These are phyloP conservation scores for Drosophila sordidula DNA, from an alignment of 2,888 invertebrate genomes.

Conservation along the genomic window DNA sequence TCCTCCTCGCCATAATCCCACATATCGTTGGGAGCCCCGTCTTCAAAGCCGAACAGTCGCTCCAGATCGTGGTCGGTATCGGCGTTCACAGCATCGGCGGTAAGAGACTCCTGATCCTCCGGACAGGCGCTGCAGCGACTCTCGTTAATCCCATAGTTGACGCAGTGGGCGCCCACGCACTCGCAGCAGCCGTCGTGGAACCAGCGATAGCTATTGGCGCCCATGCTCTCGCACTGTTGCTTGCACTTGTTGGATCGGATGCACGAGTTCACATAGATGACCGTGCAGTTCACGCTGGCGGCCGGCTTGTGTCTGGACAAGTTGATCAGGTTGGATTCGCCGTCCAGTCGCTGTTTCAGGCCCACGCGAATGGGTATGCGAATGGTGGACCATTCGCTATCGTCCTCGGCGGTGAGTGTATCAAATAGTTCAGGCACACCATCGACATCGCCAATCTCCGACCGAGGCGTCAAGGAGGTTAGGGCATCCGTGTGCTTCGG, in stretches of 20 bases:
- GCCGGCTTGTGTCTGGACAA: conserved; percentile 34
- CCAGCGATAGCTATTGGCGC: conserved; percentile 90
- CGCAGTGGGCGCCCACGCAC: conserved; percentile 94
- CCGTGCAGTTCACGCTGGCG: conserved; percentile 76
- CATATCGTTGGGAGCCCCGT: conserved; percentile 85
- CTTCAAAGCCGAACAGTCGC: conserved; percentile 78
- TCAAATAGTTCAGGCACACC: conserved; percentile 93
- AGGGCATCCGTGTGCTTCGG: conserved; percentile 89
- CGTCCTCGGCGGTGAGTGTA: conserved; percentile 90
- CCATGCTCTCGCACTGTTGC: conserved; percentile 83
- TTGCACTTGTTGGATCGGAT: conserved; percentile 79
- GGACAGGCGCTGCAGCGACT: conserved; percentile 90
- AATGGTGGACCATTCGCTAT: conserved; percentile 81
- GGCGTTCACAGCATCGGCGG: conserved; percentile 80
- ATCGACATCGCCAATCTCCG: conserved; percentile 93
- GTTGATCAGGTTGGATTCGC: neutral
- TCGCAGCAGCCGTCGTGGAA: conserved; percentile 98
- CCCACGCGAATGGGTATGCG: conserved; percentile 75
- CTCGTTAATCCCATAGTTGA: conserved; percentile 95
- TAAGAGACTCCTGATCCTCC: conserved; percentile 82
- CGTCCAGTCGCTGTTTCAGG: conserved; percentile 55
- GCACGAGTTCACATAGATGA: conserved; percentile 82
- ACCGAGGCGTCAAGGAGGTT: conserved; percentile 87
- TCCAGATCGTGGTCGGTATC: conserved; percentile 82
- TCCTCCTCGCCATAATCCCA: conserved; percentile 87